phyloP scores from a whole-genome alignment of 2,888 invertebrate species.

The Rotaria sp. region DNA sequence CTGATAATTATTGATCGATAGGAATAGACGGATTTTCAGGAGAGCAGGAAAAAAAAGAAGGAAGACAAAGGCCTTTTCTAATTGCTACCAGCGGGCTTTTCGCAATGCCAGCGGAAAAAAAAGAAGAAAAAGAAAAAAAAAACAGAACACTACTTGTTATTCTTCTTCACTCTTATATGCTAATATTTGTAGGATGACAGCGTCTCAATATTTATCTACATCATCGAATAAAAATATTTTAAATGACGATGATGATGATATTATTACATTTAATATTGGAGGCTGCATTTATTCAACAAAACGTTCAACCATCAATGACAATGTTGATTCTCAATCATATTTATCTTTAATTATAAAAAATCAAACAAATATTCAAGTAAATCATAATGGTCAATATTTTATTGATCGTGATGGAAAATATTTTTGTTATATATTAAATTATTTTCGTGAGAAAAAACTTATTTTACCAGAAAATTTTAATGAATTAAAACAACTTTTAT shows the following conservation, averaged over 20 bases:
- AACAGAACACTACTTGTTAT: neutral
- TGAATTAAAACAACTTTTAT: slow-evolving; percentile 75
- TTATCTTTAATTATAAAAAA: neutral
- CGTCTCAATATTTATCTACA: neutral
- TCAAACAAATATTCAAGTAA: neutral
- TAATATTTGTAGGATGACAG: neutral
- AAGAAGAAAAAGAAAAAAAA: neutral
- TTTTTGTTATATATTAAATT: slow-evolving; percentile 94
- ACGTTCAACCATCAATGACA: neutral
- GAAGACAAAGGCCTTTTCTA: neutral
- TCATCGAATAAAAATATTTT: neutral
- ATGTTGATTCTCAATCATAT: neutral
- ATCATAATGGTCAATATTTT: slow-evolving; percentile 70
- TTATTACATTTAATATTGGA: neutral
- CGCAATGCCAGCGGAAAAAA: neutral
- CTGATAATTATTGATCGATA: neutral
- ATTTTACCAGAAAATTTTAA: slow-evolving; percentile 78
- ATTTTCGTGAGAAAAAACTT: slow-evolving; percentile 80
- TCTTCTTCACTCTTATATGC: neutral
- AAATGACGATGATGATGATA: neutral
- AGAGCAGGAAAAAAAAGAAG: neutral
- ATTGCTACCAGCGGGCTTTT: neutral
- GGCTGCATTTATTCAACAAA: neutral
- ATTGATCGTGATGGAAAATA: slow-evolving; percentile 94
- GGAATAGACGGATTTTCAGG: neutral